These are phyloP conservation scores for Allophyes oxyacanthae DNA, from an alignment of 2,888 invertebrate species.

Conservation along the genomic window DNA sequence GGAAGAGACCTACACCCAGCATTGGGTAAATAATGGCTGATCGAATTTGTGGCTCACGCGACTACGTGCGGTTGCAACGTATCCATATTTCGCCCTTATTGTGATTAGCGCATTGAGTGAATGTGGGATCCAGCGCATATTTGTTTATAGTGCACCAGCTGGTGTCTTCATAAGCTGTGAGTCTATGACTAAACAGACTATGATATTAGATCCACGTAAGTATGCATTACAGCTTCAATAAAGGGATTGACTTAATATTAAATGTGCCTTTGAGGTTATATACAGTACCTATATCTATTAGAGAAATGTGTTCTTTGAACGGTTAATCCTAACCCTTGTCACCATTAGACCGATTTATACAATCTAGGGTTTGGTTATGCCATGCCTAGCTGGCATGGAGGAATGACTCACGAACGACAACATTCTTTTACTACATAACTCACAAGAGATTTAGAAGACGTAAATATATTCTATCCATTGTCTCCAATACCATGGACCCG, in stretches of 20 bases:
- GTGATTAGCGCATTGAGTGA: too few relatives aligned
- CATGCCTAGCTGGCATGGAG: too few relatives aligned
- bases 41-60: too few relatives aligned
- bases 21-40: too few relatives aligned
- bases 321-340: conserved; percentile 37
- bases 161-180: neutral
- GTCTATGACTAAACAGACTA: conserved; percentile 21
- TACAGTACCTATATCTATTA: conserved; percentile 26
- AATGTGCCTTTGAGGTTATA: conserved; percentile 25
- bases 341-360: conserved; percentile 37
- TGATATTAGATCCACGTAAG: conserved; percentile 21
- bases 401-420: conserved; percentile 6
- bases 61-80: too few relatives aligned
- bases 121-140: too few relatives aligned
- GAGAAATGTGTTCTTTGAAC: conserved; percentile 30
- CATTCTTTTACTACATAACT: conserved; percentile 2
- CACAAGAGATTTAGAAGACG: too few relatives aligned
- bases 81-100: too few relatives aligned
- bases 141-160: too few relatives aligned
- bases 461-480: too few relatives aligned
- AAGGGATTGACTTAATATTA: conserved; percentile 24
- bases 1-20: too few relatives aligned
- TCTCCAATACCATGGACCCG: too few relatives aligned
- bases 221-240: conserved; percentile 16
- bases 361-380: conserved; percentile 38